Conservation (phyloP, 1,140 invertebrate species). For the Hylyphantes graminicola region DNA sequence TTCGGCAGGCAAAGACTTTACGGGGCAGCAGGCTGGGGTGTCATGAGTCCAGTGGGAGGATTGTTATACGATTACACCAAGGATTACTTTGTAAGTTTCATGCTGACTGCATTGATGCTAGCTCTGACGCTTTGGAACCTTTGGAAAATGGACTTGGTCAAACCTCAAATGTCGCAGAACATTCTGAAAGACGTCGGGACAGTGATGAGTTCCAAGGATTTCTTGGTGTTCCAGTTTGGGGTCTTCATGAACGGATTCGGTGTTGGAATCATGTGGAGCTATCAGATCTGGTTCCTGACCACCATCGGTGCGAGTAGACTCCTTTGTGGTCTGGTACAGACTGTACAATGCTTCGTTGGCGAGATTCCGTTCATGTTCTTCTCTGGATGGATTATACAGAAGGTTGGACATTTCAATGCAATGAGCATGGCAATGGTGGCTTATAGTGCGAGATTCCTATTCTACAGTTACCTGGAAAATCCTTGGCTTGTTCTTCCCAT, state of each 20-base stretch:
- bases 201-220: conserved; percentile 6
- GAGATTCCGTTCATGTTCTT: conserved; percentile 90
- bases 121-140: conserved; percentile 3
- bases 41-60: not conserved
- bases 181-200: conserved; percentile 31
- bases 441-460: conserved; percentile 75
- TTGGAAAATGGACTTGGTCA: conserved; percentile 20
- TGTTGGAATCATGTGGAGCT: conserved; percentile 7
- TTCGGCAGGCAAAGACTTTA: not conserved
- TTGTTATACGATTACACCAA: conserved; percentile 9
- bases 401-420: conserved; percentile 82
- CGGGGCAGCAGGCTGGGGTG: not conserved
- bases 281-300: conserved; percentile 16
- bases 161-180: conserved; percentile 29
- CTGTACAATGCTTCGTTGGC: conserved; percentile 82
- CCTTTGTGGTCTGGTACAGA: not conserved
- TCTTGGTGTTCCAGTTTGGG: conserved; percentile 5
- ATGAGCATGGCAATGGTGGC: conserved; percentile 83
- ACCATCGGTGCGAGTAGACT: conserved; percentile 18
- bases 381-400: conserved; percentile 82
- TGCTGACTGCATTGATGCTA: not conserved
- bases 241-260: conserved; percentile 32
- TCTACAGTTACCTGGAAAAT: conserved; percentile 80
- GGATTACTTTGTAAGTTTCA: not conserved
- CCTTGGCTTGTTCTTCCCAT: conserved; percentile 81